A percentile compares a stretch with the other conserved stretches of the same genome.
Evolutionary conservation across 2,113 vertebrate species (phyloP).

Genomic region (Pterocles burchelli): DNA sequence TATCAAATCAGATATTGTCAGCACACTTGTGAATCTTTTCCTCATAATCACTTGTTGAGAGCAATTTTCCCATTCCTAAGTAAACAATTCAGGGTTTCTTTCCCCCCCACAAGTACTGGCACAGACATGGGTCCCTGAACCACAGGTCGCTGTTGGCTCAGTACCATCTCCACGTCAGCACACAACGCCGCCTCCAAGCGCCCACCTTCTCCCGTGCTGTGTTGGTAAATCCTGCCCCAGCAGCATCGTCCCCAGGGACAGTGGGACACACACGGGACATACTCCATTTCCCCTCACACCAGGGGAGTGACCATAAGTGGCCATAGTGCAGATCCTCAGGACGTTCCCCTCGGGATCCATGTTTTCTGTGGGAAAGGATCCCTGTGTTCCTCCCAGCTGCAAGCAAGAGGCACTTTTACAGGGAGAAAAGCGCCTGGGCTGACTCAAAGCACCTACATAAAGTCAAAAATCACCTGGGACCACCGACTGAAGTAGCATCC

Average conservation of each 20-base stretch:
- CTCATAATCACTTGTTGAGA: neutral
- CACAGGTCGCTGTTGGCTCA: neutral
- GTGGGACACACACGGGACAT: fast-evolving
- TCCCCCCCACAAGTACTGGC: too few relatives aligned
- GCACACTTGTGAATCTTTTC: neutral
- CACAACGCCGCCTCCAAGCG: fast-evolving
- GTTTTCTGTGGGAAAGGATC: neutral
- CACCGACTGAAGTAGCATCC: neutral
- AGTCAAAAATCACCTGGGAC: neutral
- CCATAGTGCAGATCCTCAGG: neutral
- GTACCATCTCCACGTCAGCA: neutral
- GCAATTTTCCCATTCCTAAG: neutral
- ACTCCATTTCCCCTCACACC: neutral
- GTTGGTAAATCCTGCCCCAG: neutral
- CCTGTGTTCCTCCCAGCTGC: neutral
- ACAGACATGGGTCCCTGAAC: neutral
- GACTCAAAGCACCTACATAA: neutral
- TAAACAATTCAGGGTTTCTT: neutral
- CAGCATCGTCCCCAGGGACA: fast-evolving
- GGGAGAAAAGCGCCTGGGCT: neutral
- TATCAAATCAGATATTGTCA: neutral
- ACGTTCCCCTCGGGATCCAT: neutral
- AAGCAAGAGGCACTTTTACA: neutral
- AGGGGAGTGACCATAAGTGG: neutral
- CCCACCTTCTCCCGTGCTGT: neutral